Evolutionary conservation across 2,888 invertebrate species (phyloP).

Genomic region (Synanthedon formicaeformis): DNA sequence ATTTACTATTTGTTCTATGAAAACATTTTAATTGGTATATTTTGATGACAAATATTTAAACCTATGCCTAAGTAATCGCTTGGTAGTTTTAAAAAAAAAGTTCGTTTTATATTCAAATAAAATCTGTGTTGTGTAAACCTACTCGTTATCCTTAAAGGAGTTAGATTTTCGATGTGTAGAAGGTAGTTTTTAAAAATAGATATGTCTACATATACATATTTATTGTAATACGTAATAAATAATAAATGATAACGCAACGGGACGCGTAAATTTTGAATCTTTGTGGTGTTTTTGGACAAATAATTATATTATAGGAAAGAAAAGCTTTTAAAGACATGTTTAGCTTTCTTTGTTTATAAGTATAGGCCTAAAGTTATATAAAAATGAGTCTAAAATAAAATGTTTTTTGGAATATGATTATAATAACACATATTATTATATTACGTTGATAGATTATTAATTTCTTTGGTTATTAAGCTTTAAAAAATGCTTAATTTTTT

Average conservation of each 20-base stretch:
- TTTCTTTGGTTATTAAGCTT: conserved; percentile 26
- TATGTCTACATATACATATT: conserved; percentile 8
- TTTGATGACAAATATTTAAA: too few species aligned
- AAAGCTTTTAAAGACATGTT: conserved; percentile 5
- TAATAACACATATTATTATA: not conserved
- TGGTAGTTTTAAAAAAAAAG: too few species aligned
- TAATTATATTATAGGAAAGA: conserved; percentile 8
- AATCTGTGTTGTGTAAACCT: conserved; percentile 1
- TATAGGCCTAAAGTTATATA: not conserved
- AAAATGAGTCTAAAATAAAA: not conserved
- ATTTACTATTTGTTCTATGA: too few species aligned
- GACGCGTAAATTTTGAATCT: conserved; percentile 40
- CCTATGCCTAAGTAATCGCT: too few species aligned
- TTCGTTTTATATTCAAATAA: not conserved
- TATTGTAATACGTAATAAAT: conserved; percentile 1
- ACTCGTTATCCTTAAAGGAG: conserved; percentile 34
- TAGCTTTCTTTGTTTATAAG: conserved; percentile 18
- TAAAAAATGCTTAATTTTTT: conserved; percentile 10
- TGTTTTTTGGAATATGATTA: not conserved
- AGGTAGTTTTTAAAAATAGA: not conserved
- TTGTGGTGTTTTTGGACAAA: conserved; percentile 30
- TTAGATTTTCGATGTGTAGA: conserved; percentile 11
- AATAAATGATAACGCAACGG: conserved; percentile 22
- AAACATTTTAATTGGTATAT: too few species aligned
- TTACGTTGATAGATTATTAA: conserved; percentile 1